Conservation (phyloP, 1,140 invertebrate genomes). For the Centruroides sculpturatus region DNA sequence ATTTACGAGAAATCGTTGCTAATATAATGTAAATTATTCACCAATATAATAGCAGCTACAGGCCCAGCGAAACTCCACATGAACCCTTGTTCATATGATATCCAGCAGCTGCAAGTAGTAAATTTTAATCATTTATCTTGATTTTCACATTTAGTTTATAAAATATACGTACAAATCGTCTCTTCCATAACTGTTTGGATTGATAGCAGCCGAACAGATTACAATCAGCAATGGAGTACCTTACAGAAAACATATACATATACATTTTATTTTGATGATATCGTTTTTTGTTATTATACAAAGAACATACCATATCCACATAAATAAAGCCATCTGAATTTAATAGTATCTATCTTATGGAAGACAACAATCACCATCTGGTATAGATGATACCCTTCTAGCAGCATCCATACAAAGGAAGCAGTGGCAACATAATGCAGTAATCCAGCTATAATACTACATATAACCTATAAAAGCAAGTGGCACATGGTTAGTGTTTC, state of each 20-base stretch:
- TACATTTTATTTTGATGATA: no score
- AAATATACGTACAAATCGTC: not conserved
- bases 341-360: not conserved
- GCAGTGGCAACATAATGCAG: slow-evolving; percentile 31
- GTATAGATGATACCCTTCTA: slow-evolving; percentile 34
- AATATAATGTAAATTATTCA: not conserved
- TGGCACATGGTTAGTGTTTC: not conserved
- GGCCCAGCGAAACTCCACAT: not conserved
- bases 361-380: slow-evolving; percentile 35
- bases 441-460: slow-evolving; percentile 28
- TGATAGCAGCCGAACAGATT: not conserved
- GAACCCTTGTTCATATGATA: not conserved
- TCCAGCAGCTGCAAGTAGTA: not conserved
- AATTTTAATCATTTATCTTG: no score
- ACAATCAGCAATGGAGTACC: not conserved
- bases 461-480: slow-evolving; percentile 13
- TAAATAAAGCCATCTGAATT: no score
- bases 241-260: no score
- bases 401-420: slow-evolving; percentile 33
- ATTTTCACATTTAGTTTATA: no score
- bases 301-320: no score
- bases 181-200: not conserved
- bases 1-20: no score
- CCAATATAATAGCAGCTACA: not conserved
- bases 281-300: no score